These are phyloP conservation scores for Dasysyrphus tricinctus DNA, from an alignment of 2,888 invertebrate genomes.

Conservation along the genomic window DNA sequence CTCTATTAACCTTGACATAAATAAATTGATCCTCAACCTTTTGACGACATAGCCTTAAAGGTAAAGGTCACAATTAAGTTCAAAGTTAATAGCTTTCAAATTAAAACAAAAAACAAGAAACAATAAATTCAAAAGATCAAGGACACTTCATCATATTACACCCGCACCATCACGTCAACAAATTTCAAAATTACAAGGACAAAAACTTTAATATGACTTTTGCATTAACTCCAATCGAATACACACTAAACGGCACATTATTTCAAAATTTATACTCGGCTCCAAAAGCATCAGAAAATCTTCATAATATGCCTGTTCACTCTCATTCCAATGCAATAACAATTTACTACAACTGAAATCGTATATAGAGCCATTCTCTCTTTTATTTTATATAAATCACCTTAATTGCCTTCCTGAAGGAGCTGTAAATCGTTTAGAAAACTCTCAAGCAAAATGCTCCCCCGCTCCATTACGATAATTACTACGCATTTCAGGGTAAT, in stretches of 20 bases:
- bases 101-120: neutral
- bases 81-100: neutral
- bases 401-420: conserved; percentile 55
- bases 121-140: neutral
- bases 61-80: neutral
- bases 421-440: conserved; percentile 65
- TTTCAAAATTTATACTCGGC: neutral
- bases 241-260: neutral
- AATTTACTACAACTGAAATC: conserved; percentile 5
- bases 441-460: conserved; percentile 45
- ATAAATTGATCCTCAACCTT: neutral
- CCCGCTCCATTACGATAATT: conserved; percentile 69
- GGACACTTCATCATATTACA: neutral
- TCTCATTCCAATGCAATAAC: neutral
- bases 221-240: conserved; percentile 1
- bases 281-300: neutral
- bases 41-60: neutral
- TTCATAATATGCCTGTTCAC: neutral
- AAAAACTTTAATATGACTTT: conserved; percentile 1
- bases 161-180: neutral
- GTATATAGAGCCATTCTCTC: neutral
- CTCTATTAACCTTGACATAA: no score
- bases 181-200: neutral
- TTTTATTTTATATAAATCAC: conserved; percentile 39
- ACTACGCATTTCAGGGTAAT: conserved; percentile 60